A percentile compares a stretch with the other conserved stretches of the same genome.
Evolutionary conservation across 2,113 vertebrate species (phyloP).

Genomic region (Mormyrus lacerda): DNA sequence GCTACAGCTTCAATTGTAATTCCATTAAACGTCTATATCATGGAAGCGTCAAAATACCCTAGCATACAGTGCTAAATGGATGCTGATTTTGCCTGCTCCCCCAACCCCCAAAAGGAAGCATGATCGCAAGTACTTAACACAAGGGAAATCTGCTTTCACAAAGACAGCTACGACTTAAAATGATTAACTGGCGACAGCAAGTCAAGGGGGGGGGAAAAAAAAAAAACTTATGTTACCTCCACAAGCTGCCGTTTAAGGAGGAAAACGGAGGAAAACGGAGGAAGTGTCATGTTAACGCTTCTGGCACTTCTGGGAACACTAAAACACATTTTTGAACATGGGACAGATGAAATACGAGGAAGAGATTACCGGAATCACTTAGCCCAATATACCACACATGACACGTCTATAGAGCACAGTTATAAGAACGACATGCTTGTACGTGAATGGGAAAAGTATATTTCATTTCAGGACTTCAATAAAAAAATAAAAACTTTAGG

Average conservation of each 20-base stretch:
- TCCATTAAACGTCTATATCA: background rate
- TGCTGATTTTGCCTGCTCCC: background rate
- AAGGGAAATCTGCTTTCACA: background rate
- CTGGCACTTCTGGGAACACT: background rate
- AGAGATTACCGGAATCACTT: background rate
- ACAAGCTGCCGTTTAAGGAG: background rate
- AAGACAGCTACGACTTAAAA: background rate
- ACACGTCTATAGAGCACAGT: background rate
- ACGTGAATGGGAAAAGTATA: background rate
- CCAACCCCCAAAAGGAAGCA: background rate
- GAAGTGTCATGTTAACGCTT: background rate
- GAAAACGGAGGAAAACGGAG: too few species aligned
- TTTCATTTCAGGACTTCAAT: background rate
- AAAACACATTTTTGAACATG: conserved; percentile 9
- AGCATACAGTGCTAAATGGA: background rate
- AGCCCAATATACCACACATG: background rate
- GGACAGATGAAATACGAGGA: background rate
- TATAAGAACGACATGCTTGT: background rate
- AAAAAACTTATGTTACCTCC: background rate
- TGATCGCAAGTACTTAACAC: background rate
- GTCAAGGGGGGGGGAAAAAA: background rate
- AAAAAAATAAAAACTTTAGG: background rate
- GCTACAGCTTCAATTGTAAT: background rate
- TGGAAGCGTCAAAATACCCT: background rate
- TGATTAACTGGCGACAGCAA: conserved; percentile 7